These are phyloP conservation scores for Chromoteleia sp. DNA, from an alignment of 2,888 invertebrate species.

Conservation along the genomic window DNA sequence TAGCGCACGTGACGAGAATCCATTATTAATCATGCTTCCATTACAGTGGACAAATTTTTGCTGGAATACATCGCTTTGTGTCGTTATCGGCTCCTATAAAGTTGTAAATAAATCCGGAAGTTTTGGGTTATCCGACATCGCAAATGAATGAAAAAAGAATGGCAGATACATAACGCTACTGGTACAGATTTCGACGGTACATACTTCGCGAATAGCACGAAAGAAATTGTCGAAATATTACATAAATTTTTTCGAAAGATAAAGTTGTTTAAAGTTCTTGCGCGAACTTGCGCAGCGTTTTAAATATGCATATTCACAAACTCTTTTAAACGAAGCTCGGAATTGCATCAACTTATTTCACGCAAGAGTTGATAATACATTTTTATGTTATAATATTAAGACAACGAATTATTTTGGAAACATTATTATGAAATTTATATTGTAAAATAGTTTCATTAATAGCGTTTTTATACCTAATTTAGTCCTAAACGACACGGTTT, in stretches of 20 bases:
- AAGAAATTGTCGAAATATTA: not conserved
- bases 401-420: too few relatives aligned
- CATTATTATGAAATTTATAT: too few relatives aligned
- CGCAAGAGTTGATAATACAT: conserved; percentile 4
- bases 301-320: too few relatives aligned
- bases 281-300: not conserved
- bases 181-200: not conserved
- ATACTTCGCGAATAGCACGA: not conserved
- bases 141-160: not conserved
- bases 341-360: not conserved
- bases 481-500: too few relatives aligned
- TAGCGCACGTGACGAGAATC: conserved; percentile 18
- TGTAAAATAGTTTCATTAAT: too few relatives aligned
- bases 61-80: conserved; percentile 20
- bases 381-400: too few relatives aligned
- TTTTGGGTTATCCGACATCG: conserved; percentile 5
- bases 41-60: conserved; percentile 24
- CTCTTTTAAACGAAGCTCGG: too few relatives aligned
- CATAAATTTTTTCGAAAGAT: not conserved
- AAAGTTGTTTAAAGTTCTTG: not conserved
- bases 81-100: conserved; percentile 16
- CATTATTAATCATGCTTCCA: conserved; percentile 24
- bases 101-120: conserved; percentile 16
- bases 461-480: too few relatives aligned
- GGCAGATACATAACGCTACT: too few relatives aligned